Conservation (phyloP, 2,113 vertebrate genomes). For the Sphyrna mokarran region DNA sequence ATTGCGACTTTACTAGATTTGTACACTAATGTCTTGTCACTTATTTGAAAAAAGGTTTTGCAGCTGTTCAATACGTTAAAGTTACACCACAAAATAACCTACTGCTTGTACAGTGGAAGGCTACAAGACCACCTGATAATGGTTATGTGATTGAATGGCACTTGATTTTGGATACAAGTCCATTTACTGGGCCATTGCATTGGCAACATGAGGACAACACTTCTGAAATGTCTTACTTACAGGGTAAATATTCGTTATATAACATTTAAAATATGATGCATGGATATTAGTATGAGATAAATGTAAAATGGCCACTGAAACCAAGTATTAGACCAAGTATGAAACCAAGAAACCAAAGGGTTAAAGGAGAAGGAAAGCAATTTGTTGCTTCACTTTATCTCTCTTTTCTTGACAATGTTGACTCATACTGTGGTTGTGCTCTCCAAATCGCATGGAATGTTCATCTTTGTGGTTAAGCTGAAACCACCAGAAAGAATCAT, state of each 20-base stretch:
- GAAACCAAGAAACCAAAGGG: no score
- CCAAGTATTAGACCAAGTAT: background rate
- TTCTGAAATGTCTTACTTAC: background rate
- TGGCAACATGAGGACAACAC: background rate
- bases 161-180: slow-evolving; percentile 42
- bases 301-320: background rate
- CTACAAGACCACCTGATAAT: slow-evolving; percentile 34
- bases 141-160: slow-evolving; percentile 59
- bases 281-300: background rate
- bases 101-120: slow-evolving; percentile 53
- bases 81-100: slow-evolving; percentile 41
- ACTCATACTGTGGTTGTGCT: background rate
- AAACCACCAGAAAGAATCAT: background rate
- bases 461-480: background rate
- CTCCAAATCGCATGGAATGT: background rate
- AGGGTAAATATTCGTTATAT: background rate
- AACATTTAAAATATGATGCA: background rate
- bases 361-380: background rate
- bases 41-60: background rate
- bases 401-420: background rate
- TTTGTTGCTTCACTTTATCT: background rate
- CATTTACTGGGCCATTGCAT: background rate
- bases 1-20: background rate
- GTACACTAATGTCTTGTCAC: background rate
- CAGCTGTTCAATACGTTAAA: slow-evolving; percentile 41